These are phyloP conservation scores for Hyposoter dolosus DNA, from an alignment of 2,888 invertebrate species.

Conservation along the genomic window DNA sequence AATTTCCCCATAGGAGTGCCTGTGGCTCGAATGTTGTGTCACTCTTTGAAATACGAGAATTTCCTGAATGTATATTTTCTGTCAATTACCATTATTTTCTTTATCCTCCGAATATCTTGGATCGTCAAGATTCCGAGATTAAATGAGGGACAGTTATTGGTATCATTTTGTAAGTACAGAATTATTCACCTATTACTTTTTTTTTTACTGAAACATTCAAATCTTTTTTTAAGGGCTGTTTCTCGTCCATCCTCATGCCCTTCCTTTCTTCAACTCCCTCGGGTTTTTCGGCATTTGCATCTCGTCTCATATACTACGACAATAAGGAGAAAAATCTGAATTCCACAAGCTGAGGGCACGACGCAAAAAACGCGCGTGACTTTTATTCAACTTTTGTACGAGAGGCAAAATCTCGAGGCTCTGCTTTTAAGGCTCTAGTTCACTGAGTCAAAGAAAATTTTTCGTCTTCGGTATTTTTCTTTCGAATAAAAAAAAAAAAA, in stretches of 20 bases:
- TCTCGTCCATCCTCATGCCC: neutral
- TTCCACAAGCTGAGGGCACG: neutral
- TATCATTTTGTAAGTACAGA: neutral
- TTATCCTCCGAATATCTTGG: neutral
- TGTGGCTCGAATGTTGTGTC: neutral
- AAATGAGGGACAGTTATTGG: neutral
- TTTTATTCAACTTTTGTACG: neutral
- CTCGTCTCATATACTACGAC: constrained; percentile 16
- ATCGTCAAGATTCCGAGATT: neutral
- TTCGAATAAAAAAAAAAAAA: too few relatives aligned
- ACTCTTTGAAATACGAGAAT: neutral
- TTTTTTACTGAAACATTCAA: neutral
- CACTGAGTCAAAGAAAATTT: too few relatives aligned
- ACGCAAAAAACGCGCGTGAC: neutral
- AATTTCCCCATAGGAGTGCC: neutral
- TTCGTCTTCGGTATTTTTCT: too few relatives aligned
- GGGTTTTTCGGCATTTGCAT: constrained; percentile 38
- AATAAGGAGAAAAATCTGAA: neutral
- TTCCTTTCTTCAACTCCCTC: constrained; percentile 8
- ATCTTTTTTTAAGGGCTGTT: neutral
- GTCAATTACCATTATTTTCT: neutral
- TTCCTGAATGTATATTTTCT: neutral
- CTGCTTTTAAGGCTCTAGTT: neutral
- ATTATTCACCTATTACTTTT: neutral
- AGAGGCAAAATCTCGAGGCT: neutral